These are phyloP conservation scores for Caenorhabditis becei DNA, from an alignment of 2,888 invertebrate genomes.

Conservation along the genomic window DNA sequence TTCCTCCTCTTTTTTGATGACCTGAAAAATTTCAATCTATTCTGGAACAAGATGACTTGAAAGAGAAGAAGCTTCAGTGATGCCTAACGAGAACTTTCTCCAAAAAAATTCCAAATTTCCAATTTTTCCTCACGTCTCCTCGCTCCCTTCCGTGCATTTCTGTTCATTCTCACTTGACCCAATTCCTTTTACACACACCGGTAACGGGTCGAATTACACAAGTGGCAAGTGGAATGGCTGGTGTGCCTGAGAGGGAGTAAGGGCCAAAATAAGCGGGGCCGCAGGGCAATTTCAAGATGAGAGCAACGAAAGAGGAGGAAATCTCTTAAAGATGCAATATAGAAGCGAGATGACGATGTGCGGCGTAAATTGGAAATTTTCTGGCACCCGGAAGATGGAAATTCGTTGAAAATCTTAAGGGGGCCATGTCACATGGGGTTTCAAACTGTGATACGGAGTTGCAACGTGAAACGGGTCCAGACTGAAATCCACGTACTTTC, in stretches of 20 bases:
- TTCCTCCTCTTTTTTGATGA: slow-evolving; percentile 41
- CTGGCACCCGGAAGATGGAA: background rate
- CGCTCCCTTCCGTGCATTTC: background rate
- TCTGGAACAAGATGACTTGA: no score
- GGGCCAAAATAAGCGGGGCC: slow-evolving; percentile 17
- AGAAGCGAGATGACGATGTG: background rate
- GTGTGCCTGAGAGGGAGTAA: slow-evolving; percentile 5
- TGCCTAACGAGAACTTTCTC: no score
- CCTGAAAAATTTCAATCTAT: slow-evolving; percentile 14
- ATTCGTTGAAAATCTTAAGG: no score
- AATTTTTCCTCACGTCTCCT: no score
- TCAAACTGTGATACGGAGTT: no score
- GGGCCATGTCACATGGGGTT: no score
- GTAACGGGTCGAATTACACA: background rate
- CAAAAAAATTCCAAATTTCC: no score
- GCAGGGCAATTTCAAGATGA: slow-evolving; percentile 29
- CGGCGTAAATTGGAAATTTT: background rate
- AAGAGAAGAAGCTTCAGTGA: no score
- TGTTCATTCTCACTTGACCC: slow-evolving; percentile 39
- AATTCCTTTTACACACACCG: slow-evolving; percentile 25
- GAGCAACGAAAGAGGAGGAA: slow-evolving; percentile 1
- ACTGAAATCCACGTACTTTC: no score
- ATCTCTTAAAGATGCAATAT: slow-evolving; percentile 51
- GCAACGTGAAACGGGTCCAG: no score
- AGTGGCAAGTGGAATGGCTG: background rate